A percentile compares a stretch with the other conserved stretches of the same genome.
phyloP scores from a whole-genome alignment of 64 coral and sea anemone species.

The Actinia equina region DNA sequence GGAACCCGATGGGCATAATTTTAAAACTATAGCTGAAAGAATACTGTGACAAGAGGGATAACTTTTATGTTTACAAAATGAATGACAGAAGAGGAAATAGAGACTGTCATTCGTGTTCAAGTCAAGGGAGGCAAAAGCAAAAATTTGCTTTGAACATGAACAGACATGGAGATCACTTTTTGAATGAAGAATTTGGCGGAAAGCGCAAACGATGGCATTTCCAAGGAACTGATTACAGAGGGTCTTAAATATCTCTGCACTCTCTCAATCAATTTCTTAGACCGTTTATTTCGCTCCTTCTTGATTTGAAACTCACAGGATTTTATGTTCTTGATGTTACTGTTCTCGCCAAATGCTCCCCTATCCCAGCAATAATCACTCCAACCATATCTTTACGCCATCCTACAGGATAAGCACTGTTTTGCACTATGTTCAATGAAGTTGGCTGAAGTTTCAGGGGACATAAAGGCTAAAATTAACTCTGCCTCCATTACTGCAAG shows the following conservation, averaged over 20 bases:
- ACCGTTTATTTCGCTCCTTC: no score
- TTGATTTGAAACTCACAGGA: no score
- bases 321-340: no score
- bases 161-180: slow-evolving; percentile 33
- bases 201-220: slow-evolving; percentile 2
- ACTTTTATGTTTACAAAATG: slow-evolving; percentile 37
- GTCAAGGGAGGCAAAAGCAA: slow-evolving; percentile 20
- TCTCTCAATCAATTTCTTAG: no score
- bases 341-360: no score
- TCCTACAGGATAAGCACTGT: slow-evolving; percentile 22
- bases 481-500: background rate
- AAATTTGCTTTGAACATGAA: slow-evolving; percentile 19
- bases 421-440: slow-evolving; percentile 63
- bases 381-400: no score
- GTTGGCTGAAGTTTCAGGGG: slow-evolving; percentile 21
- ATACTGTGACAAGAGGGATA: slow-evolving; percentile 26
- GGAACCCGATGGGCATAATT: slow-evolving; percentile 37
- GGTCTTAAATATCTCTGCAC: no score
- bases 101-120: slow-evolving; percentile 32
- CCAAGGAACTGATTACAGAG: no score
- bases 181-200: background rate
- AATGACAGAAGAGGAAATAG: slow-evolving; percentile 20
- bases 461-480: background rate
- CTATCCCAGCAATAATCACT: no score
- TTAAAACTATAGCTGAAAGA: slow-evolving; percentile 28